Evolutionary conservation across 2,888 invertebrate species (phyloP), one percentile per base, ranked within the genome.

Genomic region (Oligia fasciuncula): DNA sequence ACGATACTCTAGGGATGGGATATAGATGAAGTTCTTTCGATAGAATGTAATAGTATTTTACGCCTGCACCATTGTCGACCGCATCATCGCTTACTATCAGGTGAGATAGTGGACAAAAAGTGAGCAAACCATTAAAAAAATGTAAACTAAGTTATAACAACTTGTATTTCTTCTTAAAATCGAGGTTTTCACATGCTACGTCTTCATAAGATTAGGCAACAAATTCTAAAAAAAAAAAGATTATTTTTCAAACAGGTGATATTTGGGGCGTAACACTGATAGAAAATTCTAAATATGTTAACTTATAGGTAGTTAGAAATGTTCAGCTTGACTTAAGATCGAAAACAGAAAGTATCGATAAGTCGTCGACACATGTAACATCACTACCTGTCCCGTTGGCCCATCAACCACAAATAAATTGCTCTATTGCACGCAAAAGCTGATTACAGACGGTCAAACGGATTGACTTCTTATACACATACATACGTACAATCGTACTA

Each of bases 331-430:
- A 49, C 23, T 23, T 23, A 49, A 19, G 9, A 43, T 17, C 4
- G 2, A 49, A 40, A 71, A n/a, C n/a, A n/a, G 13, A 17, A 71
- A n/a, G 11, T 43, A 57, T 35, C 79, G 80, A 78, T 63, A 73
- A 19, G n/a, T 29, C n/a, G n/a, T 67, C 66, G 57, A 77, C 4
- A 35, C 6, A 43, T 62, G 23, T 11, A 11, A 73, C 91, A 88
- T 79, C 89, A 84, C 90, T 90, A 90, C 8, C n/a, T 84, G 74
- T 88, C 86, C 92, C 91, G 91, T 93, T 92, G 89, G 81, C 76
- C 84, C 86, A 89, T 90, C 90, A 76, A 88, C 84, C 88, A 89
- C 90, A 92, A 94, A 94, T 94, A 92, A 94, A 94, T 94, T 93
- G 92, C 91, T 91, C 83, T 85, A 91, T 90, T 76, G 88, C 94